Evolutionary conservation across 1,140 invertebrate genomes (phyloP), one percentile per base, ranked within the genome.

Genomic region (Hyles euphorbiae): DNA sequence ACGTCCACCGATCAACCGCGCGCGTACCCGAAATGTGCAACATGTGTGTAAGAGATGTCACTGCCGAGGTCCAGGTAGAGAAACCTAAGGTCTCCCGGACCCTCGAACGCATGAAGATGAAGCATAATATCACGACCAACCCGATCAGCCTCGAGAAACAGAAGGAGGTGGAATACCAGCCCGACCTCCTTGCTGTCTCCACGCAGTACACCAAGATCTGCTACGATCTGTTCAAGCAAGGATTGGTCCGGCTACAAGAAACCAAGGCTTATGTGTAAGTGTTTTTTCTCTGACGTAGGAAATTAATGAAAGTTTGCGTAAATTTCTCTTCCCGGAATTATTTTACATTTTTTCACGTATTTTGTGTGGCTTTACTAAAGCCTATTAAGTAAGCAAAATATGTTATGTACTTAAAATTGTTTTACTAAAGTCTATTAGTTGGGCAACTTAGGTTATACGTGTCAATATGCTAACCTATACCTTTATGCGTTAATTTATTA

Each of bases 201-300:
- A 88, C 86, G 9, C 83, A 87, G 65, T 82, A 69, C 64, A 77
- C 81, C 45, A 87, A 87, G 65, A 11, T 84, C 7, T 74, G 62
- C 2, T 87, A 79, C 65, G 81, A 88, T 52, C 49, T 81, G 53
- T 72, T 81, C 68, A 87, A 80, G 55, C 63, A 76, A 43, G 59
- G 36, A 9, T 45, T 79, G n/a, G 72, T 70, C 8, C 66, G 73
- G 0, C 43, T 86, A 6, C 81, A 88, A 53, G 81, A 86, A 60
- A 81, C 82, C 51, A 87, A 88, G 67, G 78, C 80, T 8, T 88
- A 83, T 63, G 76, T 79, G 85, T 88, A 54, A 88, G 85, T 86
- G 49, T 32, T 56, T 68, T 60, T 50, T 22, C 22, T 22, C 22
- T 22, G 22, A 22, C 22, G 22, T 22, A 22, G 22, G 22, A 22